A percentile compares a stretch with the other conserved stretches of the same genome.
Evolutionary conservation across 2,113 vertebrate genomes (phyloP).

Genomic region (Agapornis roseicollis): DNA sequence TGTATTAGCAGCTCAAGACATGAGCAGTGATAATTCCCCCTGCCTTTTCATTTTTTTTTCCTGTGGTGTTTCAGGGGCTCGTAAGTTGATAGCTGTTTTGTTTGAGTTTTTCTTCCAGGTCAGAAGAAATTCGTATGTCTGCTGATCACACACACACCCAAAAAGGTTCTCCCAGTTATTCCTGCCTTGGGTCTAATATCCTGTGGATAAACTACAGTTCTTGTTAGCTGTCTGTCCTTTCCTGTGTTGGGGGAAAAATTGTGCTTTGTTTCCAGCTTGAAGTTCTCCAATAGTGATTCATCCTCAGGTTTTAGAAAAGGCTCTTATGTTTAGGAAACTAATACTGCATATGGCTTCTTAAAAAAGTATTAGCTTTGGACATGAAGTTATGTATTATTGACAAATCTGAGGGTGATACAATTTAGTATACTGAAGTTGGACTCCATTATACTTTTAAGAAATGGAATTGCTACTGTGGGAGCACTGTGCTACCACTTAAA

Average conservation of each 20-base stretch:
- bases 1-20: not conserved
- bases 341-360: not conserved
- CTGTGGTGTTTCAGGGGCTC: not conserved
- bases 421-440: not conserved
- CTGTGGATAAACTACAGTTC: not conserved
- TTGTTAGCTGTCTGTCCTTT: not conserved
- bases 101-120: not conserved
- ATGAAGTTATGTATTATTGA: not conserved
- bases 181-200: not conserved
- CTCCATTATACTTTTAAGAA: not conserved
- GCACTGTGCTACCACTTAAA: not conserved
- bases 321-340: not conserved
- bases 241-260: not conserved
- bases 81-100: not conserved
- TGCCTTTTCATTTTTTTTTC: not conserved
- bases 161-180: not conserved
- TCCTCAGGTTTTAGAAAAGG: not conserved
- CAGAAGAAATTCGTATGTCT: not conserved
- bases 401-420: not conserved
- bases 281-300: not conserved
- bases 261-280: not conserved
- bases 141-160: not conserved
- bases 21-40: not conserved
- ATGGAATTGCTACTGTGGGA: not conserved
- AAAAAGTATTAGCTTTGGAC: not conserved